Conservation (phyloP, 1,140 invertebrate species). For the Druon quercuslanigerum region DNA sequence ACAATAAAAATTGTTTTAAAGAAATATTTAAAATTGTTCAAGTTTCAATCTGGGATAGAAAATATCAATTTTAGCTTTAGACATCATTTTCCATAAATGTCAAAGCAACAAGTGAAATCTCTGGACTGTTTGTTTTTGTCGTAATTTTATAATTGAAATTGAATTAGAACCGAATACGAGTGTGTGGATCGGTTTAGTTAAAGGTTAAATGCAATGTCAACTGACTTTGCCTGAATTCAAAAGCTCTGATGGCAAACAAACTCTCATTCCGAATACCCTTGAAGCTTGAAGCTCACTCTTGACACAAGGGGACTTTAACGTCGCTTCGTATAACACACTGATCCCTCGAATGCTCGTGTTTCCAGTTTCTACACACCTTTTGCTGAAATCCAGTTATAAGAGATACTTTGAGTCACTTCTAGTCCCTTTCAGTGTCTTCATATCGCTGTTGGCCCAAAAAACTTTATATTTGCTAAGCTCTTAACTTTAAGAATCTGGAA, state of each 20-base stretch:
- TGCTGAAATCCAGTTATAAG: not conserved
- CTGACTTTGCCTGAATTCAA: constrained; percentile 7
- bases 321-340: constrained; percentile 17
- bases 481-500: no score
- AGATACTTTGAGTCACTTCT: not conserved
- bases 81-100: not conserved
- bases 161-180: not conserved
- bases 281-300: constrained; percentile 29
- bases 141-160: not conserved
- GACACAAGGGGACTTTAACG: constrained; percentile 21
- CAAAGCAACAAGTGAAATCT: not conserved
- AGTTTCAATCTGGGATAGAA: no score
- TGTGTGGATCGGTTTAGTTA: constrained; percentile 1
- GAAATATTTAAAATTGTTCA: no score
- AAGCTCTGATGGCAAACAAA: constrained; percentile 20
- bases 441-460: not conserved
- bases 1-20: no score
- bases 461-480: constrained; percentile 6
- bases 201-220: constrained; percentile 29
- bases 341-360: constrained; percentile 6
- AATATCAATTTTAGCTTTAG: no score
- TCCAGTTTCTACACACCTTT: constrained; percentile 1
- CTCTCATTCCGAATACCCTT: constrained; percentile 22
- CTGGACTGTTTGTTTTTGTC: not conserved
- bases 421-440: not conserved